A percentile compares a stretch with the other conserved stretches of the same genome.
phyloP scores from a whole-genome alignment of 2,797 vertebrate species.

The Parauchenoglanis punctatus region DNA sequence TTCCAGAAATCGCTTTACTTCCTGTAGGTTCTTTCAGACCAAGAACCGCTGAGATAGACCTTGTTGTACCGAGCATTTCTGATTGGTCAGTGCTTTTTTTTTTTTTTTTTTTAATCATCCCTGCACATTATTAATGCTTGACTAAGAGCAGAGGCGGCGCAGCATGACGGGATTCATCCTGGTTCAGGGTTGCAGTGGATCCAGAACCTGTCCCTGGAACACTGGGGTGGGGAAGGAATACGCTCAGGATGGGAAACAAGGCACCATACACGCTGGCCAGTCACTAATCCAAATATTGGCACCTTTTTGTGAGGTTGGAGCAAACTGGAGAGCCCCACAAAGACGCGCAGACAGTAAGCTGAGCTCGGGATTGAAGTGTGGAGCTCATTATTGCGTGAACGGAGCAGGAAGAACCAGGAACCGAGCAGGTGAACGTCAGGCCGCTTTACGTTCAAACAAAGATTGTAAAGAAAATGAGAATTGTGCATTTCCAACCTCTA shows the following conservation, averaged over 20 bases:
- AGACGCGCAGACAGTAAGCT: not conserved
- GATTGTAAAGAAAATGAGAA: not conserved
- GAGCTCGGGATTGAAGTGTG: not conserved
- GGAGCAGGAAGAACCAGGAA: not conserved
- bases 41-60: not conserved
- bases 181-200: not conserved
- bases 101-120: no score
- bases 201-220: not conserved
- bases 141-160: not conserved
- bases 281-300: not conserved
- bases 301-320: not conserved
- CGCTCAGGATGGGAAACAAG: not conserved
- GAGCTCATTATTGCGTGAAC: not conserved
- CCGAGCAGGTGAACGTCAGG: not conserved
- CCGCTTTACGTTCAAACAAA: not conserved
- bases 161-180: not conserved
- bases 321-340: not conserved
- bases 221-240: not conserved
- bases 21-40: not conserved
- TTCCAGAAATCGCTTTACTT: not conserved
- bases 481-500: not conserved
- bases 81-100: not conserved
- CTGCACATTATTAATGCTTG: not conserved
- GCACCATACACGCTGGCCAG: not conserved
- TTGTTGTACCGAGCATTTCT: not conserved